phyloP scores from a whole-genome alignment of 2,797 vertebrate species.

The Meda fulgida region DNA sequence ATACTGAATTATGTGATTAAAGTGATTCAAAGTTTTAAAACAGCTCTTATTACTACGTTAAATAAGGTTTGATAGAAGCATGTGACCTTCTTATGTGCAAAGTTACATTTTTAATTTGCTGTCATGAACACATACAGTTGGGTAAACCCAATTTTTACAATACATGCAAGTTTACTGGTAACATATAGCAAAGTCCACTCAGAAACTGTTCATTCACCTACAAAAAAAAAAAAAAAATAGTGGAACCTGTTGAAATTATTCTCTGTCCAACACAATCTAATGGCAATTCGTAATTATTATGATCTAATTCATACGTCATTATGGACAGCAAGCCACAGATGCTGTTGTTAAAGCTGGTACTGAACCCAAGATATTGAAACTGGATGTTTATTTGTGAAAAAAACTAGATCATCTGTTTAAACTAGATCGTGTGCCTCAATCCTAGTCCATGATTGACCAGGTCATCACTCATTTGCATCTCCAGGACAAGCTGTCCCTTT shows the following conservation, averaged over 20 bases:
- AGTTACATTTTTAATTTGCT: background rate
- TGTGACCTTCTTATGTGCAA: background rate
- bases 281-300: background rate
- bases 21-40: background rate
- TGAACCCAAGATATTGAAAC: background rate
- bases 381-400: background rate
- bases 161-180: background rate
- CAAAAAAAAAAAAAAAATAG: no score
- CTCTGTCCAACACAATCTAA: background rate
- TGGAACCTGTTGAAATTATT: background rate
- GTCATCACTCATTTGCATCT: constrained; percentile 21
- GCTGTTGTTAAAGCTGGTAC: background rate
- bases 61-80: background rate
- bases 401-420: constrained; percentile 10
- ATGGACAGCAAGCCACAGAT: background rate
- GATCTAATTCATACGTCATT: background rate
- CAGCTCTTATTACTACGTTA: no score
- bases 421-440: background rate
- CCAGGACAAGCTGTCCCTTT: constrained; percentile 36
- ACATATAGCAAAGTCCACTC: background rate
- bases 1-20: background rate
- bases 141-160: background rate
- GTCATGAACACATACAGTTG: background rate
- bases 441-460: constrained; percentile 2
- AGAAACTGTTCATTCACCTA: background rate